phyloP scores from a whole-genome alignment of 2,797 vertebrate genomes.

The Sebastes steindachneri region DNA sequence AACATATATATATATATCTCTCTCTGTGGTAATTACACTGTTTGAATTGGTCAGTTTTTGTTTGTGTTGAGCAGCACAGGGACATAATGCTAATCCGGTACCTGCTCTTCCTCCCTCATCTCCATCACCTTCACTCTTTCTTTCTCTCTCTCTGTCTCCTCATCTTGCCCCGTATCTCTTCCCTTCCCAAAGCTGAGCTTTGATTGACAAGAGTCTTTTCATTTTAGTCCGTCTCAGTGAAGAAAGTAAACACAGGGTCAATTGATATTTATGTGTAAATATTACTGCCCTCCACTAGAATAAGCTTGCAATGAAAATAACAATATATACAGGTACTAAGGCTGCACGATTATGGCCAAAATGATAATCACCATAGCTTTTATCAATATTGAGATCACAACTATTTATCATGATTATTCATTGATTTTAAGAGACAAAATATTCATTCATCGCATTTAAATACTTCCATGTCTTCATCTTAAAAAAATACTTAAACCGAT shows the following conservation, averaged over 20 bases:
- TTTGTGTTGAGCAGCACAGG: background rate
- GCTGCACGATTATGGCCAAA: no score
- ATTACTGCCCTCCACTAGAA: background rate
- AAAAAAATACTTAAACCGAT: no score
- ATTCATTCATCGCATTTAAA: no score
- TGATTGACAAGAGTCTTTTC: background rate
- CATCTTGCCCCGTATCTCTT: background rate
- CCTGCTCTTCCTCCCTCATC: background rate
- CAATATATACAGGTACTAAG: background rate
- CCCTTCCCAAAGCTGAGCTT: background rate
- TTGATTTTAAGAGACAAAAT: no score
- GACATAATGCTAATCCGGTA: background rate
- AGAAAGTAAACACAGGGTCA: background rate
- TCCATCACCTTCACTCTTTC: background rate
- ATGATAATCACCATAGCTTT: no score
- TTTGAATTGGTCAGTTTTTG: background rate
- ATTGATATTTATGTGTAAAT: background rate
- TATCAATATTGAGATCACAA: no score
- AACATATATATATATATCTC: background rate
- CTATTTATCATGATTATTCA: no score
- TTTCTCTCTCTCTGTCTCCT: background rate
- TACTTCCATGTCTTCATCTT: no score
- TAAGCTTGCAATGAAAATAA: background rate
- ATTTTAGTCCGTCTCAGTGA: background rate
- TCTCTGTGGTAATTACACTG: background rate